A percentile compares a stretch with the other conserved stretches of the same genome.
These are phyloP conservation scores for Asobara japonica DNA, from an alignment of 1,140 invertebrate genomes.

Conservation along the genomic window DNA sequence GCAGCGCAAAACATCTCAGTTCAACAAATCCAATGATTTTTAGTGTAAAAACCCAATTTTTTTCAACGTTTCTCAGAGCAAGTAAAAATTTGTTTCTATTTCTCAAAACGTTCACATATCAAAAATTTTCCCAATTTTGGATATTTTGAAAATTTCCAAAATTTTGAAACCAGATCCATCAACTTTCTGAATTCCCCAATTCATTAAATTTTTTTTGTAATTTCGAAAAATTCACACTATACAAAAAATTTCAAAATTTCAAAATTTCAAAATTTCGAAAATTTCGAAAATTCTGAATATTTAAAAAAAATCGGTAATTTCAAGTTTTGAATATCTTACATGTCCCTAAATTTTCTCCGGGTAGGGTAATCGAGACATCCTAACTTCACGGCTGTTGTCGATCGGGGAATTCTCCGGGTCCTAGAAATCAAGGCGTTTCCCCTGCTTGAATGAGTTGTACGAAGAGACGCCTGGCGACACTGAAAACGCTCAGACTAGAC, in stretches of 20 bases:
- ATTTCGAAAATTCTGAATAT: too few relatives aligned
- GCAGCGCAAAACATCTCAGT: not conserved
- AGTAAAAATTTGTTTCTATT: too few relatives aligned
- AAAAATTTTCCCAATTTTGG: not conserved
- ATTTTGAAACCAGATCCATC: not conserved
- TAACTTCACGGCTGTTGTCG: too few relatives aligned
- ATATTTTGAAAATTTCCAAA: not conserved
- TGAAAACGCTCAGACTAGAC: slow-evolving; percentile 25
- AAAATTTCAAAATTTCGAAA: too few relatives aligned
- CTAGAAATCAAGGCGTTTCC: not conserved
- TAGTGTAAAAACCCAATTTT: not conserved
- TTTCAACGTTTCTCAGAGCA: not conserved
- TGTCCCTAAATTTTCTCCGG: too few relatives aligned
- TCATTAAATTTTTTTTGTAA: not conserved
- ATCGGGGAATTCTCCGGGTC: not conserved
- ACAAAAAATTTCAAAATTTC: too few relatives aligned
- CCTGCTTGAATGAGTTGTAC: slow-evolving; percentile 2
- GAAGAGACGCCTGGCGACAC: not conserved
- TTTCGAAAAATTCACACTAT: not conserved
- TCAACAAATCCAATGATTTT: not conserved
- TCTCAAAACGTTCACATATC: not conserved
- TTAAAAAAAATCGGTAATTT: too few relatives aligned
- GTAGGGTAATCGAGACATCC: too few relatives aligned
- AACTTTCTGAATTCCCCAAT: too few relatives aligned
- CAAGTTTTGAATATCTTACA: too few relatives aligned